Percentiles rank a stretch among this genome's conserved stretches.
Evolutionary conservation across 92 coral and sea anemone species (phyloP).

Genomic region (Bergia puertoricense): DNA sequence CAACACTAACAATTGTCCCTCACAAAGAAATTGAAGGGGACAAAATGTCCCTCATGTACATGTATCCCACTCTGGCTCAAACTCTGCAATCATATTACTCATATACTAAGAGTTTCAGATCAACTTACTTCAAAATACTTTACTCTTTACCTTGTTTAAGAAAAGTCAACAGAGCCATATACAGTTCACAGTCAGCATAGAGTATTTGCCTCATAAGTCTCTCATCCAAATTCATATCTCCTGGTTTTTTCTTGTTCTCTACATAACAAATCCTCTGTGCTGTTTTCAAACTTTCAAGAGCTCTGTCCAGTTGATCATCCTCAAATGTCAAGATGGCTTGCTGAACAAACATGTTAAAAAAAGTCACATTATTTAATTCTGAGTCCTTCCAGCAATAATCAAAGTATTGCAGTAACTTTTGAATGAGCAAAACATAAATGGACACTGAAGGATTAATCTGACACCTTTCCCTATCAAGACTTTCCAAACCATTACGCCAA

Average conservation of each 20-base stretch:
- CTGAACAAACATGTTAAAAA: constrained; percentile 30
- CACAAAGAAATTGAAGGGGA: too few species aligned
- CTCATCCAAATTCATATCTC: constrained; percentile 70
- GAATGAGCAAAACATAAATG: too few species aligned
- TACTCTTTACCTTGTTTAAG: constrained; percentile 79
- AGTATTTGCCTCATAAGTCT: constrained; percentile 88
- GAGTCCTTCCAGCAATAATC: background rate
- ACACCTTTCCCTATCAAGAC: too few species aligned
- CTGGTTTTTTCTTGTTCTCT: constrained; percentile 68
- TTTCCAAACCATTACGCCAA: too few species aligned
- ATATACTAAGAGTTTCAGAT: too few species aligned
- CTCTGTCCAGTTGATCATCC: constrained; percentile 90
- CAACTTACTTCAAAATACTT: too few species aligned
- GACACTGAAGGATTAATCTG: too few species aligned
- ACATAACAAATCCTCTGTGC: constrained; percentile 82
- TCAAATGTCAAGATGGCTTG: constrained; percentile 94
- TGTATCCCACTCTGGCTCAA: too few species aligned
- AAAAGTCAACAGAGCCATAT: constrained; percentile 91
- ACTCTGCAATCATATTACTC: too few species aligned
- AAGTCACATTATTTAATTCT: background rate
- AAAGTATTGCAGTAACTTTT: too few species aligned
- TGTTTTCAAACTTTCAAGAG: constrained; percentile 81
- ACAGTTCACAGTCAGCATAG: constrained; percentile 92
- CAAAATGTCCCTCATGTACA: too few species aligned
- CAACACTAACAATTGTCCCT: too few species aligned